A percentile compares a stretch with the other conserved stretches of the same genome.
Evolutionary conservation across 1,140 invertebrate species (phyloP).

Genomic region (Caenorhabditis remanei): DNA sequence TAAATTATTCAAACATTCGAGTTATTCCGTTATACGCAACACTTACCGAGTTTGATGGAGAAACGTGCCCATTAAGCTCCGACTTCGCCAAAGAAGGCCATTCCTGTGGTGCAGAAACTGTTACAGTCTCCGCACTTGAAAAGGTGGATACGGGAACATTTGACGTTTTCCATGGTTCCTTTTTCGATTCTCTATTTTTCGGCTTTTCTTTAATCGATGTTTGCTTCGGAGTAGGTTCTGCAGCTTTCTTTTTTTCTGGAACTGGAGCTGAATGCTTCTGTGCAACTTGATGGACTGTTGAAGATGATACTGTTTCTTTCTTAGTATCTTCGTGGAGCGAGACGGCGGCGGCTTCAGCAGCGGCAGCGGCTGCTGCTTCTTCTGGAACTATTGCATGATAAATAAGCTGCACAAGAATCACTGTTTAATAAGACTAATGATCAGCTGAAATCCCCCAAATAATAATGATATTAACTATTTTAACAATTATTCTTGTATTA

Average conservation of each 20-base stretch:
- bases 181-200: not conserved
- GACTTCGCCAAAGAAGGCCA: conserved; percentile 32
- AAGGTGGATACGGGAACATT: not conserved
- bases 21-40: not conserved
- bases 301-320: not conserved
- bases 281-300: not conserved
- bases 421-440: not conserved
- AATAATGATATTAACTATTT: no score
- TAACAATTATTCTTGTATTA: no score
- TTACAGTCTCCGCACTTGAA: not conserved
- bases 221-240: not conserved
- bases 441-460: no score
- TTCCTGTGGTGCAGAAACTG: conserved; percentile 3
- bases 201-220: not conserved
- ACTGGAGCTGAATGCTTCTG: not conserved
- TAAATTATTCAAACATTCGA: no score
- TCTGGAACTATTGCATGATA: not conserved
- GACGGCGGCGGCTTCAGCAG: no score
- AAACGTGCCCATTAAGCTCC: conserved; percentile 20
- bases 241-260: conserved; percentile 19
- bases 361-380: not conserved
- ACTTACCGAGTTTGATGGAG: conserved; percentile 4
- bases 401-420: not conserved
- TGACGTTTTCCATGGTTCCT: conserved; percentile 20
- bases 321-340: no score